Base-by-base conservation (phyloP, 2,113 vertebrate genomes). In the Edolisoma coerulescens region DNA sequence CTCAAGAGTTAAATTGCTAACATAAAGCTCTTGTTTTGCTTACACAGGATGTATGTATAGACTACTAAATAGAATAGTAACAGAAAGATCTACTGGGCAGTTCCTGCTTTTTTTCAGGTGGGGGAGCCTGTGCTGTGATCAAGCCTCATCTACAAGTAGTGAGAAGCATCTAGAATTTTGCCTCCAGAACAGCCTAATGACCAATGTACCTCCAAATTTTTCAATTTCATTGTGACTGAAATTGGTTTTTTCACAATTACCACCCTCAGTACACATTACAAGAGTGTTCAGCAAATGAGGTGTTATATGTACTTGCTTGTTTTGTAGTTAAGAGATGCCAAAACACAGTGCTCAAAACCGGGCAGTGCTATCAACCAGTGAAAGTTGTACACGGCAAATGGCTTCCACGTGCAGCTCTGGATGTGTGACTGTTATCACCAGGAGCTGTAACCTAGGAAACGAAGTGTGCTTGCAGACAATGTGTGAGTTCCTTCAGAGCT, bases 391-490 rank as follows among this genome's bases (percentile, higher is more conserved):
- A n/a, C 16, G 67, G 74, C 37, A 93, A 89, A 87, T 44, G 91
- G n/a, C 33, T 91, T 90, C 67, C 24, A 17, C 47, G 64, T 39
- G 54, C 63, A 67, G 50, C 10, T 54, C 41, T 81, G 90, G 49
- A 16, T 47, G 23, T 70, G 49, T 39, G 50, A 32, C 45, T 3
- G 4, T 32, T 67, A 91, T 52, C 49, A 67, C 67, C n/a, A 11
- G 63, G 30, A 94, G 39, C 76, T 90, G 96, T 95, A 94, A 68
- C 95, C 96, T 84, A 90, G 95, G 95, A 93, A 95, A 96, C 83
- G 70, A 84, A 89, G 63, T 18, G 27, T 10, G 1, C 74, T 75
- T 39, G 50, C 2, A 4, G 52, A 70, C 60, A 44, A 16, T 10
- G 24, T 44, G 18, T 22, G 59, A 90, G 68, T 63, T 93, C 79